Evolutionary conservation across 2,113 vertebrate species (phyloP), one percentile per base, ranked within the genome.

Genomic region (Malurus melanocephalus): DNA sequence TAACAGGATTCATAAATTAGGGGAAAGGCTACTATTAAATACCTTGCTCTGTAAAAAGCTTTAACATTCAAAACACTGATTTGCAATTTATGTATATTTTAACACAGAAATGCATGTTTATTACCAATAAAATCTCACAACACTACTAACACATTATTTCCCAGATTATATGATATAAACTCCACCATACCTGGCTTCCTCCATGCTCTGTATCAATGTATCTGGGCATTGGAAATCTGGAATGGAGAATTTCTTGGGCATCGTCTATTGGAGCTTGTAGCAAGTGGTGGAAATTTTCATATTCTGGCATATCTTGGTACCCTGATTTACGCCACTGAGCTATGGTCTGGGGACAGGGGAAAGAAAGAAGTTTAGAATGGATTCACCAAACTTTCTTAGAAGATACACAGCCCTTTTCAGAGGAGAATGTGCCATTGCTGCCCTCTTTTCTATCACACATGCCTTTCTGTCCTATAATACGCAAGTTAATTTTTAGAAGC

Each of bases 141-240:
- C 16, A 30, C 52, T 64, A 79, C 19, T 67, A 87, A 82, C 10
- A 21, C 13, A 40, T 24, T 3, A 24, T 57, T 68, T 79, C n/a
- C 52, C 48, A 68, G 23, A 56, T 74, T 38, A 85, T 6, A 2
- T 16, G 42, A 56, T 18, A 51, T 3, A 12, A 22, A 46, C 4
- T 59, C 80, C 18, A 66, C 17, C n/a, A 61, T 95, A 99, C 99
- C 98, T 99, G 99, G 95, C 99, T 99, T 94, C 99, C 99, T 22
- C 99, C 99, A 13, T 99, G 99, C 88, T 99, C 99, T 4, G 99
- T 99, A 96, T 99, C 99, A 21, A 99, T 99, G 81, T 99, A 99
- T 79, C 99, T 97, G 1, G 99, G 99, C 99, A 99, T 99, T 30
- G 99, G 99, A 96, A 99, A 99, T 49, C 99, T 98, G 27, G 97